Evolutionary conservation across 2,888 invertebrate genomes (phyloP).

Genomic region (Cerastoderma edule): DNA sequence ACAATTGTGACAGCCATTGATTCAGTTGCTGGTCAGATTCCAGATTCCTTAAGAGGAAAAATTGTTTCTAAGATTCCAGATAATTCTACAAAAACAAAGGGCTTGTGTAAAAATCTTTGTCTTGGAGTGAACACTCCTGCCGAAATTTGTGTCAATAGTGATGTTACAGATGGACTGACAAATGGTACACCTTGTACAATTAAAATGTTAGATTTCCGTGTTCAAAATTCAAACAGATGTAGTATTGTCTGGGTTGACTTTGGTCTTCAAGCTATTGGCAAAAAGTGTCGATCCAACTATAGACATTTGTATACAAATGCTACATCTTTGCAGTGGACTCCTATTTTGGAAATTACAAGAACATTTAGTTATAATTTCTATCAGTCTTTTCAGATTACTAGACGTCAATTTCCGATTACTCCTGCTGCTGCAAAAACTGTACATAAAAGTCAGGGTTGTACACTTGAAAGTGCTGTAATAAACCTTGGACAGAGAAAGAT

Average conservation of each 20-base stretch:
- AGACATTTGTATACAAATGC: constrained; percentile 29
- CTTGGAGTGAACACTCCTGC: no score
- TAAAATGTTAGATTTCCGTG: no score
- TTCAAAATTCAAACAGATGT: no score
- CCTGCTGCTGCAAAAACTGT: constrained; percentile 55
- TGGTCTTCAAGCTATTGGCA: constrained; percentile 39
- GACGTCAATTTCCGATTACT: constrained; percentile 52
- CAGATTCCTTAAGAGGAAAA: no score
- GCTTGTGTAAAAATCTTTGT: no score
- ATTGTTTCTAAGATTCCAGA: no score
- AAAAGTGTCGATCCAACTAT: constrained; percentile 29
- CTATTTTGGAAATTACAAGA: constrained; percentile 34
- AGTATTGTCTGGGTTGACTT: no score
- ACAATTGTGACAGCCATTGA: not conserved
- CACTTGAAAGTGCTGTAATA: constrained; percentile 46
- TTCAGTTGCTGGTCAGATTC: constrained; percentile 35
- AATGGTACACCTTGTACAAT: no score
- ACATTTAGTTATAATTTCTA: constrained; percentile 33
- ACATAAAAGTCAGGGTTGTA: constrained; percentile 58
- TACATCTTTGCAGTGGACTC: constrained; percentile 30
- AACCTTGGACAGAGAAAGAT: constrained; percentile 46
- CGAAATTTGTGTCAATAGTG: no score
- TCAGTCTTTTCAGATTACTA: constrained; percentile 29
- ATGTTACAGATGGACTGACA: no score
- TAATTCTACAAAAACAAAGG: no score